Percentiles rank a stretch among this genome's conserved stretches.
Evolutionary conservation across 37 sponge, comb jelly and placozoan genomes (phyloP).

Genomic region (Dysidea cf. avara): DNA sequence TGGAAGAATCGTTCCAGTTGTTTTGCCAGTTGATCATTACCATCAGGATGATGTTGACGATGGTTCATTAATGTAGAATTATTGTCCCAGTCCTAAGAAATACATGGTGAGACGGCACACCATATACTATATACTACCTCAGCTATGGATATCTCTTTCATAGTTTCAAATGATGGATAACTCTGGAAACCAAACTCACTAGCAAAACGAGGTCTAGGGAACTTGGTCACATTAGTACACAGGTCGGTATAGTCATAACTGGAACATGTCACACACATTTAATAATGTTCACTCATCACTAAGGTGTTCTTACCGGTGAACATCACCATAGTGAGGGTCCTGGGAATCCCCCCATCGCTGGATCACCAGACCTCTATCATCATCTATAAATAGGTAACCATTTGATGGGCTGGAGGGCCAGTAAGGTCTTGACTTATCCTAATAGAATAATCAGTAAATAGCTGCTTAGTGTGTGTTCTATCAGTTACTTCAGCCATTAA

Average conservation of each 20-base stretch:
- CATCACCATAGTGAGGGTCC: constrained; percentile 76
- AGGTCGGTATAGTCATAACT: constrained; percentile 85
- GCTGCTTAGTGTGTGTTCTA: neutral
- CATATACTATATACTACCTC: constrained; percentile 8
- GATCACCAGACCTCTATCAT: constrained; percentile 41
- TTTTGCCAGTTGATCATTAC: constrained; percentile 65
- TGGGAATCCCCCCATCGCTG: constrained; percentile 86
- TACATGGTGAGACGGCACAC: neutral
- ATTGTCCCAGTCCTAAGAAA: constrained; percentile 76
- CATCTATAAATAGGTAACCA: constrained; percentile 66
- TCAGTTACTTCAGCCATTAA: constrained; percentile 63
- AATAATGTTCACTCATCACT: neutral
- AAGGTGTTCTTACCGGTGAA: constrained; percentile 65
- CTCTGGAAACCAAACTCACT: constrained; percentile 97
- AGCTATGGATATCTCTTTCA: constrained; percentile 41
- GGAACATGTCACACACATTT: constrained; percentile 2
- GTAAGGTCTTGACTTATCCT: constrained; percentile 78
- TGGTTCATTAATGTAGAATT: constrained; percentile 80
- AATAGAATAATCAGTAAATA: neutral
- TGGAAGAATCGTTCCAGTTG: constrained; percentile 58
- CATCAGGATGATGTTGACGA: constrained; percentile 91
- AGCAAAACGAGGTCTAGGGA: constrained; percentile 90
- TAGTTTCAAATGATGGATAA: constrained; percentile 80
- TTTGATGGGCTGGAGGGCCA: constrained; percentile 95
- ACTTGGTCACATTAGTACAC: constrained; percentile 82